Conservation (phyloP, 53 echinoderm and acorn worm genomes). For the Stichopus horrens region DNA sequence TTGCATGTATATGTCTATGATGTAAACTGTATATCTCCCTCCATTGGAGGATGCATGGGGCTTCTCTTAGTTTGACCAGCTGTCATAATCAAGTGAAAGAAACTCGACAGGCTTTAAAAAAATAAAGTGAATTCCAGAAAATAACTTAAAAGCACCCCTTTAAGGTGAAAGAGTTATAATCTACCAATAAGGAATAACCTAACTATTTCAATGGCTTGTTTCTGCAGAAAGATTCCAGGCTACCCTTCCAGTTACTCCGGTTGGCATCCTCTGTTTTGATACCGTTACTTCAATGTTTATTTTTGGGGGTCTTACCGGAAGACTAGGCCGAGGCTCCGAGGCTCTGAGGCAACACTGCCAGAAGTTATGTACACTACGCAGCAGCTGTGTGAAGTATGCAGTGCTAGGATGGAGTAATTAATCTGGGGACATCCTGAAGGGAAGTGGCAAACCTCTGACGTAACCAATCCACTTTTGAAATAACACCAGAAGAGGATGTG, state of each 20-base stretch:
- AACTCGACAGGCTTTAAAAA: too few relatives aligned
- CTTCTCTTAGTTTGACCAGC: too few relatives aligned
- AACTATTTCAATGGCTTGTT: too few relatives aligned
- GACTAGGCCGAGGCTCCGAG: not conserved
- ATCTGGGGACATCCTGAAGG: constrained; percentile 10
- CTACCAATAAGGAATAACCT: too few relatives aligned
- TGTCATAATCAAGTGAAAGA: too few relatives aligned
- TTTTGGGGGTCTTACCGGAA: constrained; percentile 15
- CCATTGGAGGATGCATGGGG: too few relatives aligned
- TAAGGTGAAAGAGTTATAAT: too few relatives aligned
- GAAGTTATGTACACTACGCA: not conserved
- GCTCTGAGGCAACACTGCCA: not conserved
- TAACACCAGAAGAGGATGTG: constrained; percentile 19
- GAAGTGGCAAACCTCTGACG: not conserved
- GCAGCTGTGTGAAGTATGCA: not conserved
- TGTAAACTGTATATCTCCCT: too few relatives aligned
- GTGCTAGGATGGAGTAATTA: not conserved
- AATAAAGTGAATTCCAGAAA: too few relatives aligned
- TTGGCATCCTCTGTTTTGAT: constrained; percentile 11
- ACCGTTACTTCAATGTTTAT: constrained; percentile 30
- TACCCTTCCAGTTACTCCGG: not conserved
- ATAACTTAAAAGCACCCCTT: too few relatives aligned
- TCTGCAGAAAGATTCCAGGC: too few relatives aligned
- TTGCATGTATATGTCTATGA: too few relatives aligned
- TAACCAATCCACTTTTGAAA: constrained; percentile 6